Percentiles rank a stretch among this genome's conserved stretches.
These are phyloP conservation scores for Cenopis cana DNA, from an alignment of 2,888 invertebrate species.

Conservation along the genomic window DNA sequence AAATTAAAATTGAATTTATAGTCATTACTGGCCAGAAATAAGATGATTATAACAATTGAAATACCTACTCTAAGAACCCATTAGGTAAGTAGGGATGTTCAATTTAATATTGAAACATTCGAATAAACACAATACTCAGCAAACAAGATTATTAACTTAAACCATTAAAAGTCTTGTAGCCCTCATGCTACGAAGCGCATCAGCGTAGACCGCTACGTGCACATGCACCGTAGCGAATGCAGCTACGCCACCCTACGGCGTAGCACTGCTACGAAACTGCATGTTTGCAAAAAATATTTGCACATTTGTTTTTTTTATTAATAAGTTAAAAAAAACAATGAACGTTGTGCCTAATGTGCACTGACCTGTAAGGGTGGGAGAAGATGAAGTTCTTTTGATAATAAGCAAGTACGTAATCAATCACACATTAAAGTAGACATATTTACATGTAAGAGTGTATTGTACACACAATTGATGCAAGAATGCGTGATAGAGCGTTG, in stretches of 20 bases:
- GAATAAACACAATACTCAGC: neutral
- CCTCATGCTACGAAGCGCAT: slow-evolving; percentile 53
- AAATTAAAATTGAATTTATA: neutral
- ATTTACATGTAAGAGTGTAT: slow-evolving; percentile 9
- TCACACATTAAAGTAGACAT: slow-evolving; percentile 22
- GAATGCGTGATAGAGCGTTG: slow-evolving; percentile 8
- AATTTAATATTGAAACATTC: neutral
- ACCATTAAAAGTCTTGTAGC: slow-evolving; percentile 1
- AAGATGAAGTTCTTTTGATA: slow-evolving; percentile 13
- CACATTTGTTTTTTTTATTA: too few relatives aligned
- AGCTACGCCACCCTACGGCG: slow-evolving; percentile 76
- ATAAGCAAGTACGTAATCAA: slow-evolving; percentile 20
- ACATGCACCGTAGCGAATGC: slow-evolving; percentile 79
- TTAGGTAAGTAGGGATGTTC: neutral
- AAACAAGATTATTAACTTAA: neutral
- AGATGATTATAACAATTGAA: neutral
- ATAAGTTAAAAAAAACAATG: neutral
- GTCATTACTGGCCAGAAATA: neutral
- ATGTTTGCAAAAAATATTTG: slow-evolving; percentile 66
- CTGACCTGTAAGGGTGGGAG: slow-evolving; percentile 4
- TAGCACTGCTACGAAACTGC: slow-evolving; percentile 79
- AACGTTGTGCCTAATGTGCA: neutral
- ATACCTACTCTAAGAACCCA: neutral
- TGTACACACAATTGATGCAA: slow-evolving; percentile 2
- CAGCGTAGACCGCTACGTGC: slow-evolving; percentile 69